Evolutionary conservation across 1,140 invertebrate species (phyloP).

Genomic region (Drosophila lacteicornis): DNA sequence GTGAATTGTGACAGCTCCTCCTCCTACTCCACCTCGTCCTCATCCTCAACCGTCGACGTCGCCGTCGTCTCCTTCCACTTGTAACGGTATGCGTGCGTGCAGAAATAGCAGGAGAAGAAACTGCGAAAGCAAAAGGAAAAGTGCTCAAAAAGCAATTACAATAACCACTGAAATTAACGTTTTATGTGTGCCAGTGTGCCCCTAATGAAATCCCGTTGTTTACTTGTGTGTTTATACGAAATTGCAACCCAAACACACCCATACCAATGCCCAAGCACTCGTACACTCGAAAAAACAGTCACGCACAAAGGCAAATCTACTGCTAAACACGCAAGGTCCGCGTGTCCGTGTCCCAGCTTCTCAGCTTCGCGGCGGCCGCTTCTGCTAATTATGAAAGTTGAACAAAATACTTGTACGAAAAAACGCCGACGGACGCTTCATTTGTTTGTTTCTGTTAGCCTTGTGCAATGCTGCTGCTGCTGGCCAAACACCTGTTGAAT

Average conservation of each 20-base stretch:
- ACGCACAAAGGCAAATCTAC: constrained; percentile 50
- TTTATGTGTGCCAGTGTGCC: constrained; percentile 70
- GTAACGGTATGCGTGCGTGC: constrained; percentile 72
- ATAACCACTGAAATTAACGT: constrained; percentile 46
- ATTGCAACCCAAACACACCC: constrained; percentile 8
- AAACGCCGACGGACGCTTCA: constrained; percentile 33
- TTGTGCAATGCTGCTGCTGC: constrained; percentile 45
- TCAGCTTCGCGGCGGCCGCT: constrained; percentile 17
- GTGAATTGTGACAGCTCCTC: constrained; percentile 50
- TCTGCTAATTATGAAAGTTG: constrained; percentile 78
- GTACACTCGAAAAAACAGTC: constrained; percentile 46
- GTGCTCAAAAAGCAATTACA: constrained; percentile 67
- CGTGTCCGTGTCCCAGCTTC: constrained; percentile 36
- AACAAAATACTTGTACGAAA: constrained; percentile 27
- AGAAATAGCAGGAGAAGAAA: constrained; percentile 17
- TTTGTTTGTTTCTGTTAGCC: constrained; percentile 55
- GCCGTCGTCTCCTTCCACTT: constrained; percentile 37
- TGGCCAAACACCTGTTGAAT: constrained; percentile 56
- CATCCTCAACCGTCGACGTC: constrained; percentile 2
- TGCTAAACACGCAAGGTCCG: constrained; percentile 49
- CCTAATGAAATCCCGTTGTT: constrained; percentile 56
- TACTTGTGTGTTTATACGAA: constrained; percentile 21
- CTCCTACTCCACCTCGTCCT: constrained; percentile 28
- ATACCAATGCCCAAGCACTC: constrained; percentile 13
- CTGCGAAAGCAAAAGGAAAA: constrained; percentile 67